These are phyloP conservation scores for Leptopilina boulardi DNA, from an alignment of 1,140 invertebrate genomes.

Conservation along the genomic window DNA sequence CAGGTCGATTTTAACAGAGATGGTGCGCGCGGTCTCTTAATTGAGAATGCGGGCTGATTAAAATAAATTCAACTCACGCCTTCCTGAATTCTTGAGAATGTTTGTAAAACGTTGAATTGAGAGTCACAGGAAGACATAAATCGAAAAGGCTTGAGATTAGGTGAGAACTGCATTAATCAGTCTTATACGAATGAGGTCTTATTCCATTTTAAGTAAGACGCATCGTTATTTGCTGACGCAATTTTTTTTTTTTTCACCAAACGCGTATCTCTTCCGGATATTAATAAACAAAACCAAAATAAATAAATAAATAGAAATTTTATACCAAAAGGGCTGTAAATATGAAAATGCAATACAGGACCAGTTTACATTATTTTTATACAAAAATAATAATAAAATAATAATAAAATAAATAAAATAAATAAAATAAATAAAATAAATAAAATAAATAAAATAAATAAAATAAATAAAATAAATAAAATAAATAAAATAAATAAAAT, in stretches of 20 bases:
- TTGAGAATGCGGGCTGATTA: conserved; percentile 1
- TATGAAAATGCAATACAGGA: too few species aligned
- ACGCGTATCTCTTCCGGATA: neutral
- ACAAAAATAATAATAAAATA: too few species aligned
- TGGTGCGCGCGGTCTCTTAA: neutral
- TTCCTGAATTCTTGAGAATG: conserved; percentile 10
- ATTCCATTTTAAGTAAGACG: conserved; percentile 22
- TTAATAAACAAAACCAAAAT: neutral
- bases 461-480: too few species aligned
- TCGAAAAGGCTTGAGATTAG: conserved; percentile 1
- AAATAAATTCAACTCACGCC: conserved; percentile 5
- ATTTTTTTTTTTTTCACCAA: neutral
- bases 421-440: too few species aligned
- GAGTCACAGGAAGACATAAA: conserved; percentile 3
- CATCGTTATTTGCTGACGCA: neutral
- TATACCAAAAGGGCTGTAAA: neutral
- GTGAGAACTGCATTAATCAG: conserved; percentile 21
- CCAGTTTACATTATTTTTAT: too few species aligned
- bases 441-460: too few species aligned
- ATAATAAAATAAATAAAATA: too few species aligned
- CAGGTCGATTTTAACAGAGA: too few species aligned
- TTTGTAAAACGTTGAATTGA: neutral
- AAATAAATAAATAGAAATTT: neutral
- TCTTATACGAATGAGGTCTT: conserved; percentile 11
- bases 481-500: too few species aligned